Conservation (phyloP, 2,113 vertebrate species). For the Notothenia coriiceps region DNA sequence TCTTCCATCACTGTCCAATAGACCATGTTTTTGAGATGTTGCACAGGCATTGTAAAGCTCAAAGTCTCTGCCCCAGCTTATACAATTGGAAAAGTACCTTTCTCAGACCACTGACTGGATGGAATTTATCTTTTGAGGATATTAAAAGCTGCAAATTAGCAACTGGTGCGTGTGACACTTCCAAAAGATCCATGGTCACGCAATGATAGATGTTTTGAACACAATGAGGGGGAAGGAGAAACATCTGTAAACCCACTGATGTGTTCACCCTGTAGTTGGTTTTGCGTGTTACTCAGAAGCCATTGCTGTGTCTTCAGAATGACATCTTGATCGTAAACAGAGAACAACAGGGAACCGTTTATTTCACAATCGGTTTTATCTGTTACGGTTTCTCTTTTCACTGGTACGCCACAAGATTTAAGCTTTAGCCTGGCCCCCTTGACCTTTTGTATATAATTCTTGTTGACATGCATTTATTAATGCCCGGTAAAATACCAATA, state of each 20-base stretch:
- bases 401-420: background rate
- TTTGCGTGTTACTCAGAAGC: constrained; percentile 11
- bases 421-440: background rate
- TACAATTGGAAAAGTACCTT: constrained; percentile 71
- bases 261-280: background rate
- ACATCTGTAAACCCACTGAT: constrained; percentile 31
- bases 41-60: constrained; percentile 38
- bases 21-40: constrained; percentile 41
- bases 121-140: constrained; percentile 82
- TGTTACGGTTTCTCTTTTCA: background rate
- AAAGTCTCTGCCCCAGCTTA: constrained; percentile 51
- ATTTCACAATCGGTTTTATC: background rate
- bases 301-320: constrained; percentile 10
- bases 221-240: constrained; percentile 41
- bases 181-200: constrained; percentile 61
- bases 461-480: constrained; percentile 13
- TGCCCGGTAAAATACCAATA: background rate
- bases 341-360: background rate
- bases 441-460: background rate
- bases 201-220: constrained; percentile 55
- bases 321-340: background rate
- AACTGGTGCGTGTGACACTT: constrained; percentile 68
- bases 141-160: constrained; percentile 75
- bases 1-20: constrained; percentile 34
- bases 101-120: constrained; percentile 74